Evolutionary conservation across 2,113 vertebrate genomes (phyloP).

Genomic region (Bubo bubo): DNA sequence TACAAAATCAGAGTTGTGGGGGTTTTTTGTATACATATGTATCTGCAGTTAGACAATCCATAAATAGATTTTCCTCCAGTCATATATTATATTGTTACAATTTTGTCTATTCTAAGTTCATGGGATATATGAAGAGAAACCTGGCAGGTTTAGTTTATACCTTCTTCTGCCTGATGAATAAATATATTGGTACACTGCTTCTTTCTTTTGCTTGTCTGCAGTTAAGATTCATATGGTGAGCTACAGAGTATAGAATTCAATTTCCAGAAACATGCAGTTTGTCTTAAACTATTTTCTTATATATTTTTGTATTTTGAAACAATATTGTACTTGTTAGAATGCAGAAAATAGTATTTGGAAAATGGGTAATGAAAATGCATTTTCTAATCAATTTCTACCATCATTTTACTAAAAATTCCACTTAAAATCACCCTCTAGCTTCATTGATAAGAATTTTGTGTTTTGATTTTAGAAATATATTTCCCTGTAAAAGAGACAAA

Average conservation of each 20-base stretch:
- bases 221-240: neutral
- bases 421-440: neutral
- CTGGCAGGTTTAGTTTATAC: fast-evolving
- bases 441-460: neutral
- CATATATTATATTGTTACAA: neutral
- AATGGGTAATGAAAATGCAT: neutral
- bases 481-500: neutral
- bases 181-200: neutral
- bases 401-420: neutral
- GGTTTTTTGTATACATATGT: neutral
- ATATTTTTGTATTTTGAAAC: neutral
- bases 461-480: neutral
- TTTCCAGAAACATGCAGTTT: neutral
- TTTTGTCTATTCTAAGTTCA: neutral
- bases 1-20: neutral
- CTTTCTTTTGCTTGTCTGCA: neutral
- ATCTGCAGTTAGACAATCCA: neutral
- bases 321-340: neutral
- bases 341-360: neutral
- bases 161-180: neutral
- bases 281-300: neutral
- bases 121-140: neutral
- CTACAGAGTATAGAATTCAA: neutral
- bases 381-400: neutral
- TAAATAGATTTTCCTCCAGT: neutral